These are phyloP conservation scores for Yponomeuta cagnagella DNA, from an alignment of 2,888 invertebrate species.

Conservation along the genomic window DNA sequence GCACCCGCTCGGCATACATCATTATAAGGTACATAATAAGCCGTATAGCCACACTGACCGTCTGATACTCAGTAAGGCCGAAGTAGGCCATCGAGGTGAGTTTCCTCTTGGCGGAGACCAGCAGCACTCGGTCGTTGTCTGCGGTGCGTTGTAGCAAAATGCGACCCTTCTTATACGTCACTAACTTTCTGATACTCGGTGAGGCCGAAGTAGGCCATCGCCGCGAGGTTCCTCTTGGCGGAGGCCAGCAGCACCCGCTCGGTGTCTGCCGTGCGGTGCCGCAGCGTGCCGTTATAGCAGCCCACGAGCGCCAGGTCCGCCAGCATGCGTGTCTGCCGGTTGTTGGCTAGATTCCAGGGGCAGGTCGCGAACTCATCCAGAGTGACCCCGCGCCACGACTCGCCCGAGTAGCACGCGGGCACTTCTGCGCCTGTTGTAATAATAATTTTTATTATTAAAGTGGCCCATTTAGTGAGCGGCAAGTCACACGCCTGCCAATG, in stretches of 20 bases:
- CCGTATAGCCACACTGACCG: conserved; percentile 63
- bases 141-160: conserved; percentile 76
- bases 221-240: conserved; percentile 95
- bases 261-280: conserved; percentile 81
- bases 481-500: no score
- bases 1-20: conserved; percentile 84
- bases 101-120: conserved; percentile 97
- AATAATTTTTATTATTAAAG: no score
- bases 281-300: conserved; percentile 92
- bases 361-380: conserved; percentile 94
- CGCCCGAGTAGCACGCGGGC: conserved; percentile 86
- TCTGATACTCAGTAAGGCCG: conserved; percentile 96
- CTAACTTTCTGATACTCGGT: conserved; percentile 94
- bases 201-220: conserved; percentile 98
- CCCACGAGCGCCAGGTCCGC: conserved; percentile 96
- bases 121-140: conserved; percentile 88
- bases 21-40: no score
- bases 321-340: conserved; percentile 98
- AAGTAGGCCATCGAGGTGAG: conserved; percentile 97
- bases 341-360: conserved; percentile 94
- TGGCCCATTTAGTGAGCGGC: no score
- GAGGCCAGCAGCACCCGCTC: conserved; percentile 93
- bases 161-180: no score
- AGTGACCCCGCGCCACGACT: conserved; percentile 92
- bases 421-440: conserved; percentile 79